Conservation (phyloP, 2,113 vertebrate genomes). For the Neoarius graeffei region DNA sequence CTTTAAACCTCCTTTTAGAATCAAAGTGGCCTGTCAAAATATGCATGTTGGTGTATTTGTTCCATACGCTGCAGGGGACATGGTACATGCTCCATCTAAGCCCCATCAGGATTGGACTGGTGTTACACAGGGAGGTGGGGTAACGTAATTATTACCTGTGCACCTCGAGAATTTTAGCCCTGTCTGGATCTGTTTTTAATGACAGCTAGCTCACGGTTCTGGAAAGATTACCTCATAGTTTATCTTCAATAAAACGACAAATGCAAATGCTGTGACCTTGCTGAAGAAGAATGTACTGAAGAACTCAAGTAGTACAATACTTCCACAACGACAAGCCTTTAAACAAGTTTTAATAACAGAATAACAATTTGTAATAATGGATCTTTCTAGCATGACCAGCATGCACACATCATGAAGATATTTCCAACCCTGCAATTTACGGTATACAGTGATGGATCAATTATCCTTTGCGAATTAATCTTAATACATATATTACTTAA, state of each 20-base stretch:
- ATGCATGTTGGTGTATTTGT: background rate
- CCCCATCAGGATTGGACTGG: background rate
- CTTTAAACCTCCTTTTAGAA: background rate
- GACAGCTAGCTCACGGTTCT: background rate
- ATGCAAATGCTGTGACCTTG: too few relatives aligned
- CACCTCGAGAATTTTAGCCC: background rate
- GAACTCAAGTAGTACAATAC: too few relatives aligned
- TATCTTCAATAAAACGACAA: background rate
- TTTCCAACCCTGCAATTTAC: background rate
- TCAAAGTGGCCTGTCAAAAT: background rate
- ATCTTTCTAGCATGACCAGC: background rate
- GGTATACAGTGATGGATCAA: background rate
- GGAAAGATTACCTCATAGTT: background rate
- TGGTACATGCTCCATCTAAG: background rate
- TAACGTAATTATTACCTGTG: background rate
- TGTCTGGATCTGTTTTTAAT: background rate
- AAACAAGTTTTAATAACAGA: background rate
- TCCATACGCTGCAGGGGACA: background rate
- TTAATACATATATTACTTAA: too few relatives aligned
- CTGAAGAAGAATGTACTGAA: too few relatives aligned
- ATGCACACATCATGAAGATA: background rate
- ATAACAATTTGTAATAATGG: background rate
- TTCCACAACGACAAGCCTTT: background rate
- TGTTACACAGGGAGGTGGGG: background rate
- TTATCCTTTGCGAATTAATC: background rate